These are phyloP conservation scores for Ctenicera cuprea DNA, from an alignment of 2,888 invertebrate species.

Conservation along the genomic window DNA sequence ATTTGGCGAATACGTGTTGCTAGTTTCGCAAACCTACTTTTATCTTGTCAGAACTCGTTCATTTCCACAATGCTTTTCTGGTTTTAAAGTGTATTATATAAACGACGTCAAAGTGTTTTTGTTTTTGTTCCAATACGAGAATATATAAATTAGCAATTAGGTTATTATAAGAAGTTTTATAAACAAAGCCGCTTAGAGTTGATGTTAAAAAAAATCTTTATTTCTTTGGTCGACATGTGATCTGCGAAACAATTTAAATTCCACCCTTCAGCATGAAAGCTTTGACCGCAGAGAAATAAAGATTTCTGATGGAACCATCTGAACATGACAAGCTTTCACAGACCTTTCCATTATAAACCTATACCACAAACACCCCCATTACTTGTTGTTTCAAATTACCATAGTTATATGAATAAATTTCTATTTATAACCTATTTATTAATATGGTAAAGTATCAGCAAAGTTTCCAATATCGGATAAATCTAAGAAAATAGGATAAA, in stretches of 20 bases:
- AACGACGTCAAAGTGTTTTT: too few relatives aligned
- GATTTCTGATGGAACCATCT: conserved; percentile 23
- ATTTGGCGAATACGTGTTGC: conserved; percentile 33
- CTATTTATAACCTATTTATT: too few relatives aligned
- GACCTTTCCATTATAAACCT: background rate
- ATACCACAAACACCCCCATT: background rate
- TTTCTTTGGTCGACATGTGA: background rate
- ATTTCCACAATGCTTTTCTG: background rate
- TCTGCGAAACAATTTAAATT: conserved; percentile 15
- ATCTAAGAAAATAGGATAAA: background rate
- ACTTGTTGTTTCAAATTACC: too few relatives aligned
- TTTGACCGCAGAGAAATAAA: conserved; percentile 25
- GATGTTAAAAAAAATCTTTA: too few relatives aligned
- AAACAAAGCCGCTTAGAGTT: too few relatives aligned
- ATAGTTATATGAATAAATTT: too few relatives aligned
- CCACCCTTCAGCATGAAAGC: background rate
- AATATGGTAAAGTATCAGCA: too few relatives aligned
- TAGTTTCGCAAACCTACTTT: conserved; percentile 5
- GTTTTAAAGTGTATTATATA: too few relatives aligned
- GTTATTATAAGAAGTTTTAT: too few relatives aligned
- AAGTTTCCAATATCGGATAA: too few relatives aligned
- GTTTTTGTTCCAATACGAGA: too few relatives aligned
- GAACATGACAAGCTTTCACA: conserved; percentile 23
- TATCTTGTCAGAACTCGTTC: background rate
- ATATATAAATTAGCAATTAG: too few relatives aligned